phyloP scores from a whole-genome alignment of 2,797 vertebrate species.

The Iguana delicatissima region DNA sequence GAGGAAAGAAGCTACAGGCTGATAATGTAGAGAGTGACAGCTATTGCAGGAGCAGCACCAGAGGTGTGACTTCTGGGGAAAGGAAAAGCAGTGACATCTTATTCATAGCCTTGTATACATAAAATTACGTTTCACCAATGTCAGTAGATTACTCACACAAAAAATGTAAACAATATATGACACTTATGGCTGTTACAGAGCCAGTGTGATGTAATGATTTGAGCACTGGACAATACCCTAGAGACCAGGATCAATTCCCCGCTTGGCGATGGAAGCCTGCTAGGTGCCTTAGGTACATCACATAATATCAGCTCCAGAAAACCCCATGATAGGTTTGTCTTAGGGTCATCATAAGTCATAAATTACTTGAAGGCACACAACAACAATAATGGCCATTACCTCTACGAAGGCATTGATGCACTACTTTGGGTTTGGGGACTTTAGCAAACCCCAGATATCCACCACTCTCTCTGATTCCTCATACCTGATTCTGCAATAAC shows the following conservation, averaged over 20 bases:
- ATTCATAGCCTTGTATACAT: not conserved
- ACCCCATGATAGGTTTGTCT: too few species aligned
- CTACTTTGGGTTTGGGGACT: not conserved
- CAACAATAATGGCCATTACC: too few species aligned
- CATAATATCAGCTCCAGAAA: too few species aligned
- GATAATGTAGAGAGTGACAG: too few species aligned
- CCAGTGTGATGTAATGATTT: too few species aligned
- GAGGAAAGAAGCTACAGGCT: not conserved
- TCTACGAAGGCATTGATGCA: not conserved
- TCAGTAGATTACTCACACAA: not conserved
- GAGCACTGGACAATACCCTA: too few species aligned
- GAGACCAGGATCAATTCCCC: too few species aligned
- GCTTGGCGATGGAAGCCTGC: too few species aligned
- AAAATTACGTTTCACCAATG: not conserved
- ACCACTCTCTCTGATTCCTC: not conserved
- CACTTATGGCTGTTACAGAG: not conserved
- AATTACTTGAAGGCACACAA: too few species aligned
- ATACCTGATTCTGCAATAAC: not conserved
- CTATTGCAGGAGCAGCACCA: not conserved
- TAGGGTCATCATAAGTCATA: too few species aligned
- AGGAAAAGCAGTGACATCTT: not conserved
- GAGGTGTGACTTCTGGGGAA: not conserved
- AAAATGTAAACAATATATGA: not conserved
- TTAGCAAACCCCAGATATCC: not conserved
- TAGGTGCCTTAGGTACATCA: too few species aligned